Percentiles rank a stretch among this genome's conserved stretches.
phyloP scores from a whole-genome alignment of 2,888 invertebrate genomes.

The Phyto melanocephala region DNA sequence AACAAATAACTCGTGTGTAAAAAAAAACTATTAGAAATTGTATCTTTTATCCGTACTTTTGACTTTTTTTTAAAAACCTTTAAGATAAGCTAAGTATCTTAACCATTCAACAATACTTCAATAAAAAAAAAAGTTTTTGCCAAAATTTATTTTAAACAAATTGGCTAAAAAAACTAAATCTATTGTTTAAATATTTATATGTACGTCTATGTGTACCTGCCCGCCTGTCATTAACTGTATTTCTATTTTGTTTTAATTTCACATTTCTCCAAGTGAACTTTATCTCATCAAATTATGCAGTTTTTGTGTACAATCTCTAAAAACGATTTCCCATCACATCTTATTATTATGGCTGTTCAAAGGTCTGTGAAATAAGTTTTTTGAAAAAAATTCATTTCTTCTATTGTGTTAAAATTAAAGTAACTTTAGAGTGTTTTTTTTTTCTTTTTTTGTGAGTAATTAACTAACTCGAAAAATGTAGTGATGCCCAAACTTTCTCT shows the following conservation, averaged over 20 bases:
- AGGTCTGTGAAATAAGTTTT: constrained; percentile 18
- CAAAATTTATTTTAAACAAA: too few species aligned
- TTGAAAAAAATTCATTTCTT: background rate
- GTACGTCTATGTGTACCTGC: too few species aligned
- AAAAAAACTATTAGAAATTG: too few species aligned
- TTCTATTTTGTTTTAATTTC: background rate
- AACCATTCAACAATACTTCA: too few species aligned
- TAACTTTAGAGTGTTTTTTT: background rate
- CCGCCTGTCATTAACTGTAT: too few species aligned
- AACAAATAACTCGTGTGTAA: too few species aligned
- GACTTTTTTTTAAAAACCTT: too few species aligned
- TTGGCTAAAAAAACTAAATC: too few species aligned
- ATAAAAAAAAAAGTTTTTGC: too few species aligned
- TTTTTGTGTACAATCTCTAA: background rate
- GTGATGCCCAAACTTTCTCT: background rate
- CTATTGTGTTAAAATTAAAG: background rate
- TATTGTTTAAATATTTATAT: too few species aligned
- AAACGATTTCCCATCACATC: constrained; percentile 13
- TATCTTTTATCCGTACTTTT: too few species aligned
- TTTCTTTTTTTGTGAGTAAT: background rate
- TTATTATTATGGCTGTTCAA: background rate
- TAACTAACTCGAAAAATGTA: background rate
- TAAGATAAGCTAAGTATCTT: too few species aligned
- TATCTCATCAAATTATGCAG: constrained; percentile 1
- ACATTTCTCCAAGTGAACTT: background rate